Evolutionary conservation across 2,113 vertebrate species (phyloP).

Genomic region (Chaetorhynchus papuensis): DNA sequence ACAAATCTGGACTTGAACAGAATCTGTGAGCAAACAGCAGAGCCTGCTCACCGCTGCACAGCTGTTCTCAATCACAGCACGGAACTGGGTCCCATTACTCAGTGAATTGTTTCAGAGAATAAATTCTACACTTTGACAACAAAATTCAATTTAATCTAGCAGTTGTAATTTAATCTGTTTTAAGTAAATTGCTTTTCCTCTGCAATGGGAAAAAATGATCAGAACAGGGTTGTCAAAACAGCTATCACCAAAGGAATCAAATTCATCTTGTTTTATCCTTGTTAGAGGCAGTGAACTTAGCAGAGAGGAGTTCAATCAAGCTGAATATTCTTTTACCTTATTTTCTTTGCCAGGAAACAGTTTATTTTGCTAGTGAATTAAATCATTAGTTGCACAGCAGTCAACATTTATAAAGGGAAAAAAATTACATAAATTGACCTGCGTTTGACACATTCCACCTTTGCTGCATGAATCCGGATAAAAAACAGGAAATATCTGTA

Average conservation of each 20-base stretch:
- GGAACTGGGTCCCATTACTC: neutral
- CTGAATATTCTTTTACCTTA: neutral
- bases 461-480: neutral
- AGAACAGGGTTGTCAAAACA: neutral
- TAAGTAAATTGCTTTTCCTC: constrained; percentile 18
- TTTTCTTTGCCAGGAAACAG: constrained; percentile 11
- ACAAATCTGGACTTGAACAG: neutral
- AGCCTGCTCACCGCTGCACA: neutral
- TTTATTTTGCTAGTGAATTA: constrained; percentile 2
- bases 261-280: neutral
- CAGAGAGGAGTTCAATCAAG: neutral
- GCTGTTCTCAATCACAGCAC: neutral
- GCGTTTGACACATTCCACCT: constrained; percentile 16
- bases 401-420: constrained; percentile 10
- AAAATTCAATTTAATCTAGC: neutral
- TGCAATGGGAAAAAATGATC: neutral
- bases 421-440: constrained; percentile 21
- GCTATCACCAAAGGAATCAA: neutral
- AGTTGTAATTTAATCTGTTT: neutral
- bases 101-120: neutral
- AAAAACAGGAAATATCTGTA: constrained; percentile 52
- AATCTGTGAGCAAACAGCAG: neutral
- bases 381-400: constrained; percentile 20
- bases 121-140: neutral
- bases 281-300: neutral